Base-by-base conservation (phyloP, 2,113 vertebrate genomes). In the Triplophysa rosa region DNA sequence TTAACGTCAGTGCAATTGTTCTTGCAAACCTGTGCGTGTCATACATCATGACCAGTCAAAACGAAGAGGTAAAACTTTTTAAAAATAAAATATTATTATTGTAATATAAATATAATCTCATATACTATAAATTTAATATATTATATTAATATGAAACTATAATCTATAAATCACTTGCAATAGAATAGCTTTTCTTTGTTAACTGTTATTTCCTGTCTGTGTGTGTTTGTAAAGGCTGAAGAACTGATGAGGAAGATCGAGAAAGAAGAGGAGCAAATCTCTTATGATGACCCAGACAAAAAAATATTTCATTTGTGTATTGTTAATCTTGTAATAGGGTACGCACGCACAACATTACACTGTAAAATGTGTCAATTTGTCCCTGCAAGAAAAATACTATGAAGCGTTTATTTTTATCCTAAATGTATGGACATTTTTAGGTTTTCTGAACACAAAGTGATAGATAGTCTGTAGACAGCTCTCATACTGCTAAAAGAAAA, bases 261-360 rank as follows among this genome's bases (percentile, higher is more conserved):
- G 88, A 98, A 98, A 77, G 96, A 96, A 74, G 97, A 99, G 82
- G 96, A 99, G 79, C 95, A 97, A 82, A 90, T 97, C 45, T 96
- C 96, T 9, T 97, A 95, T 13, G 92, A 94, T 1, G 90, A 96
- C 54, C 96, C 97, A 0, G 94, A 97, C 29, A 97, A 95, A 90
- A 99, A 98, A 74, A 92, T 91, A 42, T 99, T 98, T 86, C 97
- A 98, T 79, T 93, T 97, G 26, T 98, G 97, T 89, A 99, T 99
- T 64, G 95, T 99, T 81, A 99, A 99, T 90, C 88, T 98, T 71
- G 97, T 99, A 47, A 98, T 98, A n/a, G 97, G 97, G 94, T 95
- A 86, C 84, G 90, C 82, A 24, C 1, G 90, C 82, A 29, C 1
- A 26, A 59, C 29, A 37, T 37, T 17, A 37, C 2, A 58, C 19